Percentiles rank a stretch among this genome's conserved stretches.
phyloP scores from a whole-genome alignment of 2,797 vertebrate genomes.

The Lutjanus argentimaculatus region DNA sequence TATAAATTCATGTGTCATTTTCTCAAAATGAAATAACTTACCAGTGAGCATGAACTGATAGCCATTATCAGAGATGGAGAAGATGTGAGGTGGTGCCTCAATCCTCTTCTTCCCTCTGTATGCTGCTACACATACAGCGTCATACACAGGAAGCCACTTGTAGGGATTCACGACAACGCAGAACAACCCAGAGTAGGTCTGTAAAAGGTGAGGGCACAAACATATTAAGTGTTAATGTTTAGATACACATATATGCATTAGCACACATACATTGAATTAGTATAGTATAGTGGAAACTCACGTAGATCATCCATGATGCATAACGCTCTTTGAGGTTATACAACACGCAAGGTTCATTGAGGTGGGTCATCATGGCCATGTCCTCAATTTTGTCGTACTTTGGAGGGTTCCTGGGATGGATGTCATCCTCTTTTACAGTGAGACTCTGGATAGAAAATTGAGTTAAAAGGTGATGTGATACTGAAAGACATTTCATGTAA shows the following conservation, averaged over 20 bases:
- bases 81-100: constrained; percentile 80
- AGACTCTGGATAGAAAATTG: constrained; percentile 27
- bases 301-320: constrained; percentile 95
- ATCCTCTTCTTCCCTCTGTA: constrained; percentile 79
- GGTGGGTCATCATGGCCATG: constrained; percentile 88
- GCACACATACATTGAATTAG: too few species aligned
- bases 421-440: constrained; percentile 73
- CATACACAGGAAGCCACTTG: constrained; percentile 91
- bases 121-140: constrained; percentile 42
- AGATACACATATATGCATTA: neutral
- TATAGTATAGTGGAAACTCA: constrained; percentile 66
- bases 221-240: too few species aligned
- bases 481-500: too few species aligned
- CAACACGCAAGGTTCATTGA: constrained; percentile 89
- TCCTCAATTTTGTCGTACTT: constrained; percentile 89
- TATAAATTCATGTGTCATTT: neutral
- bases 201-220: neutral
- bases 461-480: too few species aligned
- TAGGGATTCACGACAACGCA: constrained; percentile 92
- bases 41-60: constrained; percentile 87
- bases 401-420: constrained; percentile 88
- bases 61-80: constrained; percentile 92
- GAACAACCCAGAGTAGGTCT: constrained; percentile 93
- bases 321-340: constrained; percentile 96
- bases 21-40: constrained; percentile 21